Percentiles rank a stretch among this genome's conserved stretches.
These are phyloP conservation scores for Drosophila repletoides DNA, from an alignment of 1,140 invertebrate genomes.

Conservation along the genomic window DNA sequence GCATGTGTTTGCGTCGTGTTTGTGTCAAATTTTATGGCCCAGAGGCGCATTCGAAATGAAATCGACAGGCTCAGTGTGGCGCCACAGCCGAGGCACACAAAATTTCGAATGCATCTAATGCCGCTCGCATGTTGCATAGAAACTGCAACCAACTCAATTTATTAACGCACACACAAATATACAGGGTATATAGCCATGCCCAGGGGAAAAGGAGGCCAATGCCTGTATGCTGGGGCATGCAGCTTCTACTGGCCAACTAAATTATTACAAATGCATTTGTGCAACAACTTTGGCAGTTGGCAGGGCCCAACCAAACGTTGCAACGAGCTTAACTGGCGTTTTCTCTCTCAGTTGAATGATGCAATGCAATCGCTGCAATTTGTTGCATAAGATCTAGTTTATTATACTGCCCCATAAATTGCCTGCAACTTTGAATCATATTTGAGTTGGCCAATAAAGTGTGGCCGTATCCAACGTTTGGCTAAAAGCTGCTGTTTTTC, in stretches of 20 bases:
- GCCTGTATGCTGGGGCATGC: conserved; percentile 3
- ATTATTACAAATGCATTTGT: conserved; percentile 53
- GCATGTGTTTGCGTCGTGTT: conserved; percentile 35
- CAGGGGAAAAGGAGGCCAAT: not conserved
- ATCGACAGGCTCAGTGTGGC: conserved; percentile 57
- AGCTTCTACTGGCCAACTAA: conserved; percentile 27
- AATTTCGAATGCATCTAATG: conserved; percentile 33
- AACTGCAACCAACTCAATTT: conserved; percentile 65
- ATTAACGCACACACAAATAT: conserved; percentile 56
- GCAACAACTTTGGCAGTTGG: conserved; percentile 45
- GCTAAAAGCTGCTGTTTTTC: no score
- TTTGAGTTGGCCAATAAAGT: no score
- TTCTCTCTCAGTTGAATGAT: not conserved
- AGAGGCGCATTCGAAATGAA: conserved; percentile 76
- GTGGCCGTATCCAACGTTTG: no score
- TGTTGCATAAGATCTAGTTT: not conserved
- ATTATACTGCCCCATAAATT: no score
- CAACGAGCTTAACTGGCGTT: conserved; percentile 17
- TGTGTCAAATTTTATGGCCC: conserved; percentile 78
- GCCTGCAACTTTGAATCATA: no score
- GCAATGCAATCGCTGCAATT: conserved; percentile 6
- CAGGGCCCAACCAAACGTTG: conserved; percentile 27
- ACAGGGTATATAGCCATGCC: not conserved
- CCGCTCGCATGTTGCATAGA: conserved; percentile 46
- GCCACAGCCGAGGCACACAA: not conserved